Evolutionary conservation across 1,140 invertebrate genomes (phyloP).

Genomic region (Achatina immaculata): DNA sequence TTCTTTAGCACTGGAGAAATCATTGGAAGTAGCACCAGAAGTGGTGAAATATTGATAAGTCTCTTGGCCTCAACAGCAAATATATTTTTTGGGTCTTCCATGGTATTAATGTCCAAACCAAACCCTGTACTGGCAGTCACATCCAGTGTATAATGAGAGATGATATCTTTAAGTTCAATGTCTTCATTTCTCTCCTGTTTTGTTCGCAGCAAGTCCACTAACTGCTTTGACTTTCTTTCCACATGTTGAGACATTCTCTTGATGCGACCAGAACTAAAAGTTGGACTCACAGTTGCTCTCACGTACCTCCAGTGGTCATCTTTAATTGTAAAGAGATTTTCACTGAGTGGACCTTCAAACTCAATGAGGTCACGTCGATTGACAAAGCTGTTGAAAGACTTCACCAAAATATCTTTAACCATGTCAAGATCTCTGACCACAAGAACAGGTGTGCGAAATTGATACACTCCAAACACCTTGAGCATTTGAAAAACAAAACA

Average conservation of each 20-base stretch:
- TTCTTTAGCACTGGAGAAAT: not conserved
- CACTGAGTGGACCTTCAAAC: not conserved
- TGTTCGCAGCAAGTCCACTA: not conserved
- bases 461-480: conserved; percentile 9
- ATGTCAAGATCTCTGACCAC: conserved; percentile 18
- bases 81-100: conserved; percentile 69
- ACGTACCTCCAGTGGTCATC: conserved; percentile 72
- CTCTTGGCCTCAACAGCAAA: conserved; percentile 57
- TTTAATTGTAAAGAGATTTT: conserved; percentile 10
- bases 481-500: not conserved
- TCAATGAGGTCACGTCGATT: conserved; percentile 4
- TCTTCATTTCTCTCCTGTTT: not conserved
- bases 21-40: conserved; percentile 10
- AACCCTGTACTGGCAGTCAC: conserved; percentile 75
- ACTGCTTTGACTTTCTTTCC: not conserved
- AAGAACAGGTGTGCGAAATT: not conserved
- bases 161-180: conserved; percentile 49
- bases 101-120: conserved; percentile 74
- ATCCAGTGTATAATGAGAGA: conserved; percentile 73
- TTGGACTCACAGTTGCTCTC: conserved; percentile 73
- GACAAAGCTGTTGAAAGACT: conserved; percentile 26
- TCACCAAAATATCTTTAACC: conserved; percentile 21
- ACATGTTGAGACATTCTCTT: not conserved
- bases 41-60: conserved; percentile 41
- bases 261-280: conserved; percentile 39